These are phyloP conservation scores for Leguminivora glycinivorella DNA, from an alignment of 1,140 invertebrate species.

Conservation along the genomic window DNA sequence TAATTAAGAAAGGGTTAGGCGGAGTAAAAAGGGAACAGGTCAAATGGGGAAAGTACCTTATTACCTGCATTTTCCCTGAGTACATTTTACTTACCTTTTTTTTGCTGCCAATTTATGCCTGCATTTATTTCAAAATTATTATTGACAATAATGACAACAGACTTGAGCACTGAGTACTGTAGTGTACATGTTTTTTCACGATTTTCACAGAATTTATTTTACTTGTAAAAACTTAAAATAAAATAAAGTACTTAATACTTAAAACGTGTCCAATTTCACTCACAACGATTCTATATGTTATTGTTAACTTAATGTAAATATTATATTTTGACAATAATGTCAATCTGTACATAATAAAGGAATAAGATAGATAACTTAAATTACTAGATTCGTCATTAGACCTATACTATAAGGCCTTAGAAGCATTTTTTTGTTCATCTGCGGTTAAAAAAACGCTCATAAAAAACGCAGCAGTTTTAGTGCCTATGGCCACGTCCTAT, in stretches of 20 bases:
- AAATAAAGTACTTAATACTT: neutral
- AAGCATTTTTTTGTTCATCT: slow-evolving; percentile 2
- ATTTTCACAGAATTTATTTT: neutral
- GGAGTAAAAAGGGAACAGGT: neutral
- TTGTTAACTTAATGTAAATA: slow-evolving; percentile 3
- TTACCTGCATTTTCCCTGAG: neutral
- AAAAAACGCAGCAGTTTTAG: slow-evolving; percentile 11
- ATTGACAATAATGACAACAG: neutral
- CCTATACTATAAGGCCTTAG: neutral
- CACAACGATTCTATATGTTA: slow-evolving; percentile 23
- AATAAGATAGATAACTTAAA: slow-evolving; percentile 25
- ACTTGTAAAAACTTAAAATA: neutral
- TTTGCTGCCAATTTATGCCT: neutral
- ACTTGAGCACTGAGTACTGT: neutral
- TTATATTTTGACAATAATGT: slow-evolving; percentile 16
- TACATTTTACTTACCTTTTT: neutral
- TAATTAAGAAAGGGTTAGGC: neutral
- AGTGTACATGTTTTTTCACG: neutral
- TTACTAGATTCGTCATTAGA: slow-evolving; percentile 1
- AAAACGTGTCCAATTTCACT: slow-evolving; percentile 12
- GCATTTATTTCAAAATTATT: neutral
- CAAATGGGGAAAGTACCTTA: neutral
- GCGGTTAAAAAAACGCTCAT: slow-evolving; percentile 7
- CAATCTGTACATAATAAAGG: slow-evolving; percentile 21
- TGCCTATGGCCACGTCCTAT: slow-evolving; percentile 19